Evolutionary conservation across 2,888 invertebrate species (phyloP).

Genomic region (Salpingus planirostris): DNA sequence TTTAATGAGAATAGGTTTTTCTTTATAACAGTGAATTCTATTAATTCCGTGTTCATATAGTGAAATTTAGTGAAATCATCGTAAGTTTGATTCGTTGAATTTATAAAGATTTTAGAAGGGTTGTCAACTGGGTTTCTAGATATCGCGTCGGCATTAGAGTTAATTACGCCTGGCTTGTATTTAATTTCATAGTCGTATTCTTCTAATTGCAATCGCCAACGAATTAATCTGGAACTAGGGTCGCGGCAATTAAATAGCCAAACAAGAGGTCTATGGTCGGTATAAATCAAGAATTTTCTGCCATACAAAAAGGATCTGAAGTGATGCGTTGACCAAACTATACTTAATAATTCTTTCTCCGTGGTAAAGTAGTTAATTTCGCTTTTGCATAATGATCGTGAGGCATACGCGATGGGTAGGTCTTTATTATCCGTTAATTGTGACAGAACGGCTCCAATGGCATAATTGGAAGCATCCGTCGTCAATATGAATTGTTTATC

Average conservation of each 20-base stretch:
- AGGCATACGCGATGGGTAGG: conserved; percentile 32
- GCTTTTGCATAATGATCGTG: conserved; percentile 26
- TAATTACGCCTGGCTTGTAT: conserved; percentile 25
- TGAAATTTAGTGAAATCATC: conserved; percentile 1
- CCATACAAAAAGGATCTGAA: conserved; percentile 36
- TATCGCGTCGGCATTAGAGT: conserved; percentile 22
- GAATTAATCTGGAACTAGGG: conserved; percentile 22
- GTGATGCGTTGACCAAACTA: conserved; percentile 30
- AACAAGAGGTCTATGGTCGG: conserved; percentile 31
- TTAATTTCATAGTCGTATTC: conserved; percentile 28
- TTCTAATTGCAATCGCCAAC: conserved; percentile 28
- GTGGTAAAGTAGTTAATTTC: conserved; percentile 33
- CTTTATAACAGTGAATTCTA: conserved; percentile 1
- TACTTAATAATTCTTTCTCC: conserved; percentile 33
- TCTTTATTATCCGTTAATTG: conserved; percentile 25
- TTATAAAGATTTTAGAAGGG: neutral
- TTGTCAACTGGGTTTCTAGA: conserved; percentile 9
- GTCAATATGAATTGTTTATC: conserved; percentile 24
- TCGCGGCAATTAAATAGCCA: conserved; percentile 30
- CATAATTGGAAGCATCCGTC: conserved; percentile 31
- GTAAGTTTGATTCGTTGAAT: neutral
- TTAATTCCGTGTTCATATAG: neutral
- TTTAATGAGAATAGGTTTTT: conserved; percentile 1
- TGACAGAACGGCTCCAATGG: conserved; percentile 26
- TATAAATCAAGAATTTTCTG: conserved; percentile 29